phyloP scores from a whole-genome alignment of 2,113 vertebrate genomes.

The Cisticola juncidis region DNA sequence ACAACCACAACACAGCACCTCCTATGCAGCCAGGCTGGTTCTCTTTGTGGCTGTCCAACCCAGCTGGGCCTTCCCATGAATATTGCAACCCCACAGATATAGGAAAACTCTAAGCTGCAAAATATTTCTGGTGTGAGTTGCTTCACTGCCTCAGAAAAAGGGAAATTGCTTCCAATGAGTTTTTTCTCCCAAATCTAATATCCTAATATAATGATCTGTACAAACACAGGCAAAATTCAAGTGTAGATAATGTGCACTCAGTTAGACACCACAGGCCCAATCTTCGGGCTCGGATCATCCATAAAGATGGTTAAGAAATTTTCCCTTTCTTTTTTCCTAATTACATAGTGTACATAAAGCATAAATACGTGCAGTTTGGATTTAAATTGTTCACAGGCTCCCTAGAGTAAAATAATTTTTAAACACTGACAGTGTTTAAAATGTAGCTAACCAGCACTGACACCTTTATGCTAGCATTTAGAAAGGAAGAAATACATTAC shows the following conservation, averaged over 20 bases:
- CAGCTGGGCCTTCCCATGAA: background rate
- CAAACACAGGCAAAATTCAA: background rate
- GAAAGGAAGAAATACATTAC: slow-evolving; percentile 15
- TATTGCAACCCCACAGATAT: background rate
- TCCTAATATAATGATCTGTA: background rate
- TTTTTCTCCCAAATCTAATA: background rate
- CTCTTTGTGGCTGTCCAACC: background rate
- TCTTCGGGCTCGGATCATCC: background rate
- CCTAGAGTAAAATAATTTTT: slow-evolving; percentile 16
- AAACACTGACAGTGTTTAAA: slow-evolving; percentile 12
- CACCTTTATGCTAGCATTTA: slow-evolving; percentile 18
- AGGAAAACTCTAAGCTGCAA: background rate
- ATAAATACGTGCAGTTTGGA: slow-evolving; percentile 2
- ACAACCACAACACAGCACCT: rapidly evolving
- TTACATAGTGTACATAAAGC: background rate
- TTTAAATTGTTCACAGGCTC: slow-evolving; percentile 11
- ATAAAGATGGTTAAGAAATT: background rate
- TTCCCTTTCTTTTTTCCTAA: background rate
- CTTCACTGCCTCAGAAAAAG: background rate
- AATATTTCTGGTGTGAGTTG: background rate
- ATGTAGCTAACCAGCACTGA: slow-evolving; percentile 26
- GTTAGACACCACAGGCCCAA: background rate
- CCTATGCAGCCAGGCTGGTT: background rate
- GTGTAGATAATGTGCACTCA: background rate
- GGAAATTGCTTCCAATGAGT: background rate